Evolutionary conservation across 2,113 vertebrate genomes (phyloP), one percentile per base, ranked within the genome.

Genomic region (Chlamydotis undulata): DNA sequence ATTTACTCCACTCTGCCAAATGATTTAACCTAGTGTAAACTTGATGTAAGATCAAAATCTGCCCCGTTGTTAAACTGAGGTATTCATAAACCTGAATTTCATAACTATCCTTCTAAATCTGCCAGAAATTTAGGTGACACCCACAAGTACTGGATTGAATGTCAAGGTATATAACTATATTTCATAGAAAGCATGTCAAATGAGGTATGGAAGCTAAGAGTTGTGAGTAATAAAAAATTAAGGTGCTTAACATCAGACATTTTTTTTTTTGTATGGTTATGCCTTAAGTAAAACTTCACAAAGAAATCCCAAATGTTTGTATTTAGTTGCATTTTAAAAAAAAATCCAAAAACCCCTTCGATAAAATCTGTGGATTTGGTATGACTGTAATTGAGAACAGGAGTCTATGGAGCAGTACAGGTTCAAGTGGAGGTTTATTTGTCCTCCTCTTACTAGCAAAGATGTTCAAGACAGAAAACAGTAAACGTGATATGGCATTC

Each of bases 211-310:
- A 26, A 81, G 25, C 3, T 43, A 65, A 55, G 4, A 70, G 10
- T 12, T n/a, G 9, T 14, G 21, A 65, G 24, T 43, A 87, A 64
- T 21, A 71, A 24, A 61, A 53, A 28, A 13, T 19, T 50, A 25
- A 24, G 4, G 7, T 78, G 22, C 26, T 35, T 52, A 39, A 50
- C 18, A 47, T 77, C 11, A n/a, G 2, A 1, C 3, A 0, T 1
- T 25, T 55, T 59, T 37, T 37, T 39, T 39, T 39, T 82, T 31
- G 15, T 41, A 37, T 1, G 25, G 19, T 37, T 79, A 14, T 11
- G 60, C 23, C 10, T 41, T 50, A 78, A 75, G 8, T 11, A 71
- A 2, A 39, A 25, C 2, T 52, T 78, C 7, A 21, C 35, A 7
- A 74, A 57, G 73, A 88, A 83, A 63, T 70, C 10, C 4, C 16